A percentile compares a stretch with the other conserved stretches of the same genome.
Evolutionary conservation across 2,888 invertebrate species (phyloP).

Genomic region (Cordilura impudica): DNA sequence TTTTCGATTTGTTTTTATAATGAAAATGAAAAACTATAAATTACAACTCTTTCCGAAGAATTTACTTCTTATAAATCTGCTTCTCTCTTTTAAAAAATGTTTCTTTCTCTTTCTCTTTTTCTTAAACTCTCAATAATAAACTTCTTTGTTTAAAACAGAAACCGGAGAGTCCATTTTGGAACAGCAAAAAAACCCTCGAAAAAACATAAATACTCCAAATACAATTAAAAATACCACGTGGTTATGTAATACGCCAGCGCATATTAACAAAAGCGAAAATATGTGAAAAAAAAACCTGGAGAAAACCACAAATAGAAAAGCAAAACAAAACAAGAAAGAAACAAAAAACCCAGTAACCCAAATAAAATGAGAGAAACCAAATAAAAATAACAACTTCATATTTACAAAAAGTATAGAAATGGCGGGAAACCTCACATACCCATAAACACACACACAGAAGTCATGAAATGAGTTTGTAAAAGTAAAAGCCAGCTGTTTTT

Average conservation of each 20-base stretch:
- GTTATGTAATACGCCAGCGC: constrained; percentile 52
- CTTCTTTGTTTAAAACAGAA: neutral
- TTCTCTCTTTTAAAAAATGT: neutral
- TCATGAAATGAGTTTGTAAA: constrained; percentile 2
- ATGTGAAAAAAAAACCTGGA: neutral
- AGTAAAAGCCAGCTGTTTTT: constrained; percentile 24
- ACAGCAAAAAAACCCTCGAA: neutral
- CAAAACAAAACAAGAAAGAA: neutral
- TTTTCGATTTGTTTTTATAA: too few species aligned
- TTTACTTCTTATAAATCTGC: too few species aligned
- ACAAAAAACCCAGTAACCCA: constrained; percentile 43
- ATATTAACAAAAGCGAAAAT: neutral
- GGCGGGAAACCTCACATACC: constrained; percentile 39
- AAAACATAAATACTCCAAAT: constrained; percentile 6
- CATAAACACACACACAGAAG: neutral
- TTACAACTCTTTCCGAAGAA: too few species aligned
- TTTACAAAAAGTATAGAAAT: constrained; percentile 28
- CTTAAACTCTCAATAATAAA: neutral
- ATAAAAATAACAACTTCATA: neutral
- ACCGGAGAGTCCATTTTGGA: neutral
- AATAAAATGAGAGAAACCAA: neutral
- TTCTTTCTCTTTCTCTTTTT: neutral
- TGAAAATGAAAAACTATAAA: too few species aligned
- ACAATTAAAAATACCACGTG: constrained; percentile 35
- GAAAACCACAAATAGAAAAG: neutral